Evolutionary conservation across 2,888 invertebrate genomes (phyloP).

Genomic region (Heliconius charithonia): DNA sequence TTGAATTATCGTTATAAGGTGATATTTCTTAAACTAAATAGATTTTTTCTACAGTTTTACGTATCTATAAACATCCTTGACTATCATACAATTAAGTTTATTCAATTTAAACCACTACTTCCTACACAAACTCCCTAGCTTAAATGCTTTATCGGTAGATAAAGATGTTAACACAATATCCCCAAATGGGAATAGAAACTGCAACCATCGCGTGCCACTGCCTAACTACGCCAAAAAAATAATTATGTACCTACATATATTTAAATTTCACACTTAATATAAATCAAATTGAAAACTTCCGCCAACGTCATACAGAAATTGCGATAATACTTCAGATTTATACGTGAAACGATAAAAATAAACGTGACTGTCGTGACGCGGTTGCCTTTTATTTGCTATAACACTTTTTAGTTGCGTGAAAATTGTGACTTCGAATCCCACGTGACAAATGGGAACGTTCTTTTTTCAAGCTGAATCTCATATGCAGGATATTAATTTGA

Average conservation of each 20-base stretch:
- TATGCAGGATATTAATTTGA: not conserved
- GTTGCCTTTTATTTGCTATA: not conserved
- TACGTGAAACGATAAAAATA: conserved; percentile 3
- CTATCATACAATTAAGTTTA: too few relatives aligned
- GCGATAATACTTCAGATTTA: conserved; percentile 14
- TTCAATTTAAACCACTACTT: too few relatives aligned
- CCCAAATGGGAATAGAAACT: not conserved
- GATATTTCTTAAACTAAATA: too few relatives aligned
- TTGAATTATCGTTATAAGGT: too few relatives aligned
- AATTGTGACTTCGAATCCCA: not conserved
- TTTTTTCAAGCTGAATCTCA: not conserved
- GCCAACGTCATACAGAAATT: conserved; percentile 10
- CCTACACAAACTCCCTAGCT: not conserved
- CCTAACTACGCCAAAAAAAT: not conserved
- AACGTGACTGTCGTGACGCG: conserved; percentile 15
- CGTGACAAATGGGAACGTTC: not conserved
- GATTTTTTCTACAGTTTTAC: too few relatives aligned
- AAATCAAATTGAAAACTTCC: conserved; percentile 7
- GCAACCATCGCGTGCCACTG: not conserved
- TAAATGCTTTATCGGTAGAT: not conserved
- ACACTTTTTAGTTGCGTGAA: conserved; percentile 10
- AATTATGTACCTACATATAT: not conserved
- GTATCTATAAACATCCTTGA: too few relatives aligned
- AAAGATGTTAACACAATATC: not conserved
- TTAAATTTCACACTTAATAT: not conserved